Conservation (phyloP, 2,797 vertebrate species). For the Siniperca obscura region DNA sequence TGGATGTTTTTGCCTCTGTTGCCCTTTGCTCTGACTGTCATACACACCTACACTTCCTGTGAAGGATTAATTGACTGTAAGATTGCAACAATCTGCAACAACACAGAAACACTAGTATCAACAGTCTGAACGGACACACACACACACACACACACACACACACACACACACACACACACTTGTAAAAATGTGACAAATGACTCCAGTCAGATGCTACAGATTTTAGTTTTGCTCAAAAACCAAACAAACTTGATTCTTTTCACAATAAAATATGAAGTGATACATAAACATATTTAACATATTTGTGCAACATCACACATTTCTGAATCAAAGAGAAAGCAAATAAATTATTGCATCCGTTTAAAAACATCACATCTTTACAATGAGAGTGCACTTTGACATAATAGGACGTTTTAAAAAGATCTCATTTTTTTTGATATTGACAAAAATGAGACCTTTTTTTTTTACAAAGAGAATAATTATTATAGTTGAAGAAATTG, state of each 20-base stretch:
- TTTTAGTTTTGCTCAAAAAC: constrained; percentile 4
- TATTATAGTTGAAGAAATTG: background rate
- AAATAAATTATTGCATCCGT: constrained; percentile 35
- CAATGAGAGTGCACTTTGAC: constrained; percentile 31
- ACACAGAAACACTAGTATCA: too few species aligned
- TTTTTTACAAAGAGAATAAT: background rate
- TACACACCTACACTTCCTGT: too few species aligned
- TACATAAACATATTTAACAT: constrained; percentile 18
- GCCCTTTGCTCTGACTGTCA: too few species aligned
- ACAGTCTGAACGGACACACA: too few species aligned
- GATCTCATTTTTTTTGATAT: too few species aligned
- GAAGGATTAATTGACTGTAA: too few species aligned
- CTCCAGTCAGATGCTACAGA: background rate
- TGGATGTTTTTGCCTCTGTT: too few species aligned
- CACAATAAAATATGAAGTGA: constrained; percentile 24
- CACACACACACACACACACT: too few species aligned
- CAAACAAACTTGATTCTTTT: constrained; percentile 27
- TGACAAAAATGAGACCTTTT: background rate
- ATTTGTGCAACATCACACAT: constrained; percentile 7
- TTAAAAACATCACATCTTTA: constrained; percentile 33
- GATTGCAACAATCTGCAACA: too few species aligned
- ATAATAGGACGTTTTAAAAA: too few species aligned
- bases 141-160: too few species aligned
- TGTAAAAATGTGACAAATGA: background rate
- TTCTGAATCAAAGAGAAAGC: constrained; percentile 19